These are phyloP conservation scores for Myanophis thanlyinensis DNA, from an alignment of 2,113 vertebrate species.

Conservation along the genomic window DNA sequence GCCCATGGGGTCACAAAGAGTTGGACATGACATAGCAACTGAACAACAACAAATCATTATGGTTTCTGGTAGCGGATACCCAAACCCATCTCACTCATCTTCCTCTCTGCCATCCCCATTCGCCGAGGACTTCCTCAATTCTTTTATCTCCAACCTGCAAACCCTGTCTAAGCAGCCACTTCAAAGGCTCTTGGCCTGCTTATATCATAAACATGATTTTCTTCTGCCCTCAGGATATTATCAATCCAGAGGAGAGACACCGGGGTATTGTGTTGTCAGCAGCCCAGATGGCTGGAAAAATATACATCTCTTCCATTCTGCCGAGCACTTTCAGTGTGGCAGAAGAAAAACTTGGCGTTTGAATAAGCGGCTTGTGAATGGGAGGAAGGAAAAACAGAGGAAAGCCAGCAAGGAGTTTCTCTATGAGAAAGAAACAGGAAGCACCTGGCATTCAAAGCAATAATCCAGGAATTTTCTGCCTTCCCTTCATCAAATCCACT, in stretches of 20 bases:
- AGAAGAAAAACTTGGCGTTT: constrained; percentile 22
- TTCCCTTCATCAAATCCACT: constrained; percentile 24
- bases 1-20: no score
- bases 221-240: constrained; percentile 40
- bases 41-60: neutral
- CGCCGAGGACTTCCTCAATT: neutral
- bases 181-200: constrained; percentile 44
- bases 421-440: constrained; percentile 32
- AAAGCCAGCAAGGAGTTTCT: constrained; percentile 10
- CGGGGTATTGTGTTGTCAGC: constrained; percentile 38
- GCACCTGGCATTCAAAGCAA: constrained; percentile 41
- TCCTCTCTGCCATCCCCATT: neutral
- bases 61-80: neutral
- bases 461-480: constrained; percentile 37
- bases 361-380: constrained; percentile 27
- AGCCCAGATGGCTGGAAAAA: constrained; percentile 45
- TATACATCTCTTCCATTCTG: constrained; percentile 20
- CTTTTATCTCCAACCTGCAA: constrained; percentile 32
- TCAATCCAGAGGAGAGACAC: constrained; percentile 38
- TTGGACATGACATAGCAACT: neutral
- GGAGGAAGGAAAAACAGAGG: neutral
- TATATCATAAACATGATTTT: constrained; percentile 47
- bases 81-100: neutral
- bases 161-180: constrained; percentile 42
- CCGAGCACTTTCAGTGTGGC: constrained; percentile 39